Evolutionary conservation across 35 echinoderm and acorn worm species (phyloP).

Genomic region (Stichopus chloronotus): DNA sequence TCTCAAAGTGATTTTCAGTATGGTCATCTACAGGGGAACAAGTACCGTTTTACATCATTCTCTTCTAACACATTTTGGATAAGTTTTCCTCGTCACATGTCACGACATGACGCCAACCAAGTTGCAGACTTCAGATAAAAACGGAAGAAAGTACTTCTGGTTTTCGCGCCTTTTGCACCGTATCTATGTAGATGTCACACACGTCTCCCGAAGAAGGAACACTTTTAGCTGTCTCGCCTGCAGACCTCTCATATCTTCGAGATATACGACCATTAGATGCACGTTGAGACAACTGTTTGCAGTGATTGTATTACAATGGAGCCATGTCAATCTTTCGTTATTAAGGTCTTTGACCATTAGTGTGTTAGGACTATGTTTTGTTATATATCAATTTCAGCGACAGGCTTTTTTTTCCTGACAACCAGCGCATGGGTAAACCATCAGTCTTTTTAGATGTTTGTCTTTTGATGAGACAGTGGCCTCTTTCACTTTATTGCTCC

Average conservation of each 20-base stretch:
- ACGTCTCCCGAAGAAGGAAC: background rate
- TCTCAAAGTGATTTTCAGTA: conserved; percentile 17
- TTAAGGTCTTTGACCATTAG: conserved; percentile 37
- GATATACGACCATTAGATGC: conserved; percentile 37
- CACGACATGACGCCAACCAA: conserved; percentile 22
- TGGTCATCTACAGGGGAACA: background rate
- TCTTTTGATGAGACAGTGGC: background rate
- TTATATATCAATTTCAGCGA: background rate
- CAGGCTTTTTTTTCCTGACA: background rate
- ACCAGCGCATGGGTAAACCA: background rate
- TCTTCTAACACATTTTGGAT: conserved; percentile 5
- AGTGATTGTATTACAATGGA: conserved; percentile 47
- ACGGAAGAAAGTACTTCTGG: conserved; percentile 35
- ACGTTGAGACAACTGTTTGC: conserved; percentile 34
- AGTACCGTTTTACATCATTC: background rate
- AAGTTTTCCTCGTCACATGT: conserved; percentile 32
- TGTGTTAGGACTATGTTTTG: background rate
- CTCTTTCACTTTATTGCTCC: background rate
- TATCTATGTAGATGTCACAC: background rate
- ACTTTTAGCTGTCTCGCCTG: conserved; percentile 14
- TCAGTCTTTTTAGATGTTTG: background rate
- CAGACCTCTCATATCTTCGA: background rate
- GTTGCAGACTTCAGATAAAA: conserved; percentile 7
- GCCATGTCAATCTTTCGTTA: conserved; percentile 42
- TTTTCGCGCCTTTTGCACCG: conserved; percentile 2